Percentiles rank a stretch among this genome's conserved stretches.
These are phyloP conservation scores for Phrynocephalus forsythii DNA, from an alignment of 2,797 vertebrate genomes.

Conservation along the genomic window DNA sequence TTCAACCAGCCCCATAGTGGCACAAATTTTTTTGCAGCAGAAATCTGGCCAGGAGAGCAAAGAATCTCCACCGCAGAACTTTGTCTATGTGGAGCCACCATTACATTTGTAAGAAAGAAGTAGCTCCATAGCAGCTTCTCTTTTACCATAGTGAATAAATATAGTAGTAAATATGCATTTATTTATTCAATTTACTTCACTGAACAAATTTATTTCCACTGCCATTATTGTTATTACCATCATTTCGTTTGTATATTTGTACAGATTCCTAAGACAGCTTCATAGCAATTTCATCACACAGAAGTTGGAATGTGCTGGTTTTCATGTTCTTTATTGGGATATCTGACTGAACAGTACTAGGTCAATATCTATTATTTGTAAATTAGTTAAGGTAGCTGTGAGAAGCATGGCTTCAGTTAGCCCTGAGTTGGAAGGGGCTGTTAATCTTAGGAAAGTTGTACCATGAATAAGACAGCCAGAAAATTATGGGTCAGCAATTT, in stretches of 20 bases:
- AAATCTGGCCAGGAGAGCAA: no score
- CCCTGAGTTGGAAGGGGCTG: constrained; percentile 34
- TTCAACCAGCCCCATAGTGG: no score
- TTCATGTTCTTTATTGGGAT: constrained; percentile 39
- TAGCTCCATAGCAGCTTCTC: constrained; percentile 9
- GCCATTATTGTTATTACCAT: constrained; percentile 48
- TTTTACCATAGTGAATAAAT: constrained; percentile 5
- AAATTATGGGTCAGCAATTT: constrained; percentile 26
- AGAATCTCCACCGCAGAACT: no score
- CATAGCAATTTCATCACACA: constrained; percentile 3
- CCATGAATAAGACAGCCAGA: constrained; percentile 30
- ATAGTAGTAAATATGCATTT: constrained; percentile 40
- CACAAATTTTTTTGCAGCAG: no score
- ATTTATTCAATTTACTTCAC: constrained; percentile 31
- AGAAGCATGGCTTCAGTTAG: constrained; percentile 39
- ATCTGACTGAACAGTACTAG: constrained; percentile 41
- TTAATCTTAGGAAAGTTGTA: constrained; percentile 35
- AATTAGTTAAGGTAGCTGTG: constrained; percentile 24
- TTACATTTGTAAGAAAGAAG: background rate
- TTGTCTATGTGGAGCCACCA: no score
- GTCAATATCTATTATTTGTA: constrained; percentile 48
- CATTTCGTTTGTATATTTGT: constrained; percentile 48
- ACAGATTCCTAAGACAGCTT: constrained; percentile 27
- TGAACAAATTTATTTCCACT: constrained; percentile 3
- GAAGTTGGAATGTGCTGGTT: constrained; percentile 25